Evolutionary conservation across 1,140 invertebrate species (phyloP).

Genomic region (Drosophila sp.): DNA sequence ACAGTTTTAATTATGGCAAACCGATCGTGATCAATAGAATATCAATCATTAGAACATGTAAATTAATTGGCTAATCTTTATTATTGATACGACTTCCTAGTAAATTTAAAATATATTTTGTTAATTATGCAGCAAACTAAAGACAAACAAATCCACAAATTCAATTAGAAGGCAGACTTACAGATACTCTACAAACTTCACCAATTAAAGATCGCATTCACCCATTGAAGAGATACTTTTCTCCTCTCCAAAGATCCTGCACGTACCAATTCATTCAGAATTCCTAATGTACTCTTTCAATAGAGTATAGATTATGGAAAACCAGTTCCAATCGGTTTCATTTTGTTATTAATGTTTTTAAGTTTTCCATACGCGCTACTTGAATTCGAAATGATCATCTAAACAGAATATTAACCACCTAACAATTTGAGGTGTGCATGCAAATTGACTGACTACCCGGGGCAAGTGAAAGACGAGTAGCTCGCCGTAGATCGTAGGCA

Average conservation of each 20-base stretch:
- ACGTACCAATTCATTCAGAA: no score
- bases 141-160: constrained; percentile 15
- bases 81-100: neutral
- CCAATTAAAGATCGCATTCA: neutral
- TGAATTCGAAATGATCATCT: constrained; percentile 12
- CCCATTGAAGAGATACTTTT: no score
- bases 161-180: neutral
- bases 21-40: constrained; percentile 41
- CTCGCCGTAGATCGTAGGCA: neutral
- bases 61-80: constrained; percentile 1
- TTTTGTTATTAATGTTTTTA: constrained; percentile 44
- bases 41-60: neutral
- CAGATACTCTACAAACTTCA: neutral
- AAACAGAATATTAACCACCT: constrained; percentile 1
- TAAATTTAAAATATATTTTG: neutral
- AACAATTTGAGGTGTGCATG: constrained; percentile 12
- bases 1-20: constrained; percentile 48
- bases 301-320: constrained; percentile 41
- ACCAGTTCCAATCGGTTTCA: constrained; percentile 49
- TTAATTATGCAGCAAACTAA: constrained; percentile 30
- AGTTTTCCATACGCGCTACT: constrained; percentile 30
- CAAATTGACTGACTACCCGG: neutral
- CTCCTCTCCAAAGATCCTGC: no score
- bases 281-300: neutral
- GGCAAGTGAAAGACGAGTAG: constrained; percentile 1